Base-by-base conservation (phyloP, 2,888 invertebrate species). In the Diploptera punctata region DNA sequence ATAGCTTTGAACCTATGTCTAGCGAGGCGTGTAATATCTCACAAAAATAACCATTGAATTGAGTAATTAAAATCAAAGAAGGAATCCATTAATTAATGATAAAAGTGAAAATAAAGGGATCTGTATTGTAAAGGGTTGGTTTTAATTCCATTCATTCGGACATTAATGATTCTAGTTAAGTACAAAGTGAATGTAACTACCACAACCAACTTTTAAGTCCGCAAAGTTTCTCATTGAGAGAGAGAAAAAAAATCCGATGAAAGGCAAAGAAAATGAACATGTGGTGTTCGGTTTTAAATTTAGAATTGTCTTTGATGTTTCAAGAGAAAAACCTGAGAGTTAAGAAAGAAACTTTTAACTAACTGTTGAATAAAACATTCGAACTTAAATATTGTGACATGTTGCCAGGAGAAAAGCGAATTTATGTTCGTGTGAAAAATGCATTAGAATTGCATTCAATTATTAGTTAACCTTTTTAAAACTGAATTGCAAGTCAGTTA, bases 201-300 rank as follows among this genome's bases (percentile, higher is more conserved):
- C n/a, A n/a, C n/a, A n/a, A n/a, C n/a, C n/a, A n/a, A n/a, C n/a
- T n/a, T n/a, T n/a, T n/a, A n/a, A n/a, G n/a, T n/a, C 33, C 10
- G 10, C 33, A 33, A 33, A 33, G 33, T 33, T 10, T 33, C 33
- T 33, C 5, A 33, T 24, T 26, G 54, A 54, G 26, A 54, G 29
- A 24, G 3, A 4, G 3, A 21, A 26, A 54, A 3, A 26, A n/a
- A 47, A 47, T n/a, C 3, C 3, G 3, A n/a, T 7, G n/a, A n/a
- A 4, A n/a, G 16, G 47, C 29, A n/a, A n/a, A 21, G 19, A 65
- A 44, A 26, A 44, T 13, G 19, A 21, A 38, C 62, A 65, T 43
- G 65, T 65, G 65, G 65, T 65, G 65, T 65, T 65, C 44, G 19
- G 43, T 65, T 60, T 60, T 60, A 65, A 44, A 65, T 65, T 65